A percentile compares a stretch with the other conserved stretches of the same genome.
These are phyloP conservation scores for Notocelia uddmanniana DNA, from an alignment of 2,888 invertebrate species.

Conservation along the genomic window DNA sequence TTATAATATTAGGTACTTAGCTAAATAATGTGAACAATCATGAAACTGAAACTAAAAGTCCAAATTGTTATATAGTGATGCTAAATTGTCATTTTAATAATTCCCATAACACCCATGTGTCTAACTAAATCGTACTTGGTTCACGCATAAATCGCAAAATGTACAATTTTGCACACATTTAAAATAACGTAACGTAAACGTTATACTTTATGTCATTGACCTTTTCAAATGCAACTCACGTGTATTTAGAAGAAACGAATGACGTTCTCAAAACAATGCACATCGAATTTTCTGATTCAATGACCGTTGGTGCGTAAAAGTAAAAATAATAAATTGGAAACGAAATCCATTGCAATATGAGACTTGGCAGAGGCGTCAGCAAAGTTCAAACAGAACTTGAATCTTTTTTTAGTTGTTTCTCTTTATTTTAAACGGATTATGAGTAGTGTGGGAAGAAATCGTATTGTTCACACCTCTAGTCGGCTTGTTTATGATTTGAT, in stretches of 20 bases:
- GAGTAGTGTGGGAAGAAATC: constrained; percentile 36
- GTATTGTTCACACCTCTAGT: constrained; percentile 32
- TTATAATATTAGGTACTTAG: too few species aligned
- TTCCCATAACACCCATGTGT: background rate
- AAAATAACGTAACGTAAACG: background rate
- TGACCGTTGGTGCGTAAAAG: constrained; percentile 11
- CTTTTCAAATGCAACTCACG: constrained; percentile 13
- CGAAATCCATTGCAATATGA: constrained; percentile 18
- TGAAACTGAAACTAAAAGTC: too few species aligned
- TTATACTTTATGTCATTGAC: constrained; percentile 19
- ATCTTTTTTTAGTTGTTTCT: constrained; percentile 11
- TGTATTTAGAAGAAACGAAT: constrained; percentile 30
- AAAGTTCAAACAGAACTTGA: constrained; percentile 14
- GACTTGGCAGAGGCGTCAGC: constrained; percentile 19
- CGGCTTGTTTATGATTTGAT: constrained; percentile 22
- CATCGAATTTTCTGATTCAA: constrained; percentile 38
- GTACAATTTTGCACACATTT: constrained; percentile 5
- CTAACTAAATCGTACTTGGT: background rate
- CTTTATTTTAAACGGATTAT: constrained; percentile 21
- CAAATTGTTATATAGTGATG: too few species aligned
- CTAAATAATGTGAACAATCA: too few species aligned
- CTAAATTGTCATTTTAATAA: background rate
- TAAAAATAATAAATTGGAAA: background rate
- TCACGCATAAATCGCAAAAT: constrained; percentile 9
- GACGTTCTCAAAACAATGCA: constrained; percentile 25